phyloP scores from a whole-genome alignment of 2,888 invertebrate species.

The Melanostoma scalare region DNA sequence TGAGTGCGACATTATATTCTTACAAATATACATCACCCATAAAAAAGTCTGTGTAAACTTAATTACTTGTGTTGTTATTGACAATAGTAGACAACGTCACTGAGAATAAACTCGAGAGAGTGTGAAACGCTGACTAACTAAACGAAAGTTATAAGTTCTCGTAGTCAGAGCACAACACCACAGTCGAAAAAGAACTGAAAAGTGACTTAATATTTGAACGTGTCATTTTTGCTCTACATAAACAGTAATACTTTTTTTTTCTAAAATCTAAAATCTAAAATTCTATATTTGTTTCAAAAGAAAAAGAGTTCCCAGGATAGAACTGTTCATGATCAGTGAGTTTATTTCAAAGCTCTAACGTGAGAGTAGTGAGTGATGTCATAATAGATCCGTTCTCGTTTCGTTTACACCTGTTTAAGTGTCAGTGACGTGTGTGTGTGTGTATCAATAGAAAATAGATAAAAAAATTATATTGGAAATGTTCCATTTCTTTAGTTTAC shows the following conservation, averaged over 20 bases:
- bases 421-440: background rate
- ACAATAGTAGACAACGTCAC: constrained; percentile 25
- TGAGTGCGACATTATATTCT: constrained; percentile 2
- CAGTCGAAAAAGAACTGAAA: no score
- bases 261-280: no score
- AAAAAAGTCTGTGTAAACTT: constrained; percentile 36
- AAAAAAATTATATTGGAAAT: constrained; percentile 1
- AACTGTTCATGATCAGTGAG: no score
- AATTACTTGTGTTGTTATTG: constrained; percentile 52
- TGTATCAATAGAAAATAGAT: background rate
- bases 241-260: no score
- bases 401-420: background rate
- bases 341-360: no score
- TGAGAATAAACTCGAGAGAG: constrained; percentile 21
- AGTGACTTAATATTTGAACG: no score
- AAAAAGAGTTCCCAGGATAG: no score
- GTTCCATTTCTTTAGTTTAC: constrained; percentile 10
- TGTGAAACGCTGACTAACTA: constrained; percentile 44
- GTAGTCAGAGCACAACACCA: background rate
- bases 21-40: constrained; percentile 11
- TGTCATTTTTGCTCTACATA: no score
- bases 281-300: no score
- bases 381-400: background rate
- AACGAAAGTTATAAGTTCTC: constrained; percentile 28
- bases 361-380: no score